A percentile compares a stretch with the other conserved stretches of the same genome.
These are phyloP conservation scores for Acromyrmex echinatior DNA, from an alignment of 1,140 invertebrate genomes.

Conservation along the genomic window DNA sequence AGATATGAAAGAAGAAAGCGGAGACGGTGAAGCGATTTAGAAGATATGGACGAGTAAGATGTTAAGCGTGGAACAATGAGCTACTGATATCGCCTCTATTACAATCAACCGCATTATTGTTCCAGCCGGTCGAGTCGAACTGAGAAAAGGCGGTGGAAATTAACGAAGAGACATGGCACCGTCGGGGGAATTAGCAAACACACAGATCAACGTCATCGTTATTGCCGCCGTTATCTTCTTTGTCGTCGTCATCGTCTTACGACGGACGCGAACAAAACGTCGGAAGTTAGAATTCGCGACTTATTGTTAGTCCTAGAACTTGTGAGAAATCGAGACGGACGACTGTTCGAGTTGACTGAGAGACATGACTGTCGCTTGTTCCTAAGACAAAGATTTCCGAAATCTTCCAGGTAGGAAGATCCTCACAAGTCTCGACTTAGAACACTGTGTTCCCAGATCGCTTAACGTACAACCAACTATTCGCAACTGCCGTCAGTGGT, in stretches of 20 bases:
- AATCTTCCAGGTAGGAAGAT: background rate
- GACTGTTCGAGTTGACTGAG: slow-evolving; percentile 13
- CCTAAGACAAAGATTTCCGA: slow-evolving; percentile 22
- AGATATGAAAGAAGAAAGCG: background rate
- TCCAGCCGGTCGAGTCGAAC: slow-evolving; percentile 59
- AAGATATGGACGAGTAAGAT: slow-evolving; percentile 60
- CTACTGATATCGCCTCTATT: slow-evolving; percentile 70
- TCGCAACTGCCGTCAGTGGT: slow-evolving; percentile 19
- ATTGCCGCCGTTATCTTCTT: background rate
- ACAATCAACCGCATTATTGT: slow-evolving; percentile 79
- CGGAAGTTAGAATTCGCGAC: slow-evolving; percentile 12
- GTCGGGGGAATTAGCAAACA: slow-evolving; percentile 64
- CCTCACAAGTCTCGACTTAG: background rate
- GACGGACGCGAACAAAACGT: slow-evolving; percentile 33
- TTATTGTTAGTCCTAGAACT: slow-evolving; percentile 3
- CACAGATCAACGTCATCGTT: background rate
- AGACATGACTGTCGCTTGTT: background rate
- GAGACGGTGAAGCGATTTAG: background rate
- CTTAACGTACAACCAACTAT: slow-evolving; percentile 10
- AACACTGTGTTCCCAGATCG: background rate
- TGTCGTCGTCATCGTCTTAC: background rate
- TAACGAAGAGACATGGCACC: slow-evolving; percentile 55
- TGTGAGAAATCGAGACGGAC: background rate
- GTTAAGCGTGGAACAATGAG: slow-evolving; percentile 71
- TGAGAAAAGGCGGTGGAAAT: slow-evolving; percentile 72